Conservation (phyloP, 2,888 invertebrate species). For the Dryobotodes eremita region DNA sequence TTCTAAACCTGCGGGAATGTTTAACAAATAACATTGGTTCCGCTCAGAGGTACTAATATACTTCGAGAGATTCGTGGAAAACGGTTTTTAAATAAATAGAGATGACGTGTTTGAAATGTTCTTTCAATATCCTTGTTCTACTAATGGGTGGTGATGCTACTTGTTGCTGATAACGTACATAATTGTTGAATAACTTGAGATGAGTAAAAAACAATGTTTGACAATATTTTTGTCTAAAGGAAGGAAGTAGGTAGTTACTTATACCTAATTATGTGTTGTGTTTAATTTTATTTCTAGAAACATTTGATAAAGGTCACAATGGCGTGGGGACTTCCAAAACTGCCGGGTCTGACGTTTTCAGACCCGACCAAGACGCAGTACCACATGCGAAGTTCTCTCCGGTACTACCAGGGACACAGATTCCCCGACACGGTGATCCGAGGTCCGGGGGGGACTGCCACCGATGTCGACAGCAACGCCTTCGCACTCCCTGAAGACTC, state of each 20-base stretch:
- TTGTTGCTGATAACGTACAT: background rate
- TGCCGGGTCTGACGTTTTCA: slow-evolving; percentile 93
- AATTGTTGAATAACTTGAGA: background rate
- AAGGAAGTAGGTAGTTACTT: no score
- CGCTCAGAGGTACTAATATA: slow-evolving; percentile 23
- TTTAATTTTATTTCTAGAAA: background rate
- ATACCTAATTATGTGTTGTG: background rate
- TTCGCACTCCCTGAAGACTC: slow-evolving; percentile 89
- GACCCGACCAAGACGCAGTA: slow-evolving; percentile 92
- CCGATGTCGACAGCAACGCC: slow-evolving; percentile 91
- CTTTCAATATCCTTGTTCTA: background rate
- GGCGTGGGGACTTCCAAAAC: slow-evolving; percentile 92
- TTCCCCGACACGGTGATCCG: slow-evolving; percentile 89
- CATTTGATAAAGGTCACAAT: slow-evolving; percentile 67
- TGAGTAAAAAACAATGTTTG: background rate
- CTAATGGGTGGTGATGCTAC: background rate
- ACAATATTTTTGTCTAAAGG: background rate
- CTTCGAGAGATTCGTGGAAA: background rate
- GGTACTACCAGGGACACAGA: slow-evolving; percentile 92
- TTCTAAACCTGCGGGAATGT: slow-evolving; percentile 38
- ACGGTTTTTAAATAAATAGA: background rate
- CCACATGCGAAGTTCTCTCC: slow-evolving; percentile 92
- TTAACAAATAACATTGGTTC: slow-evolving; percentile 48
- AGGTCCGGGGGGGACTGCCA: slow-evolving; percentile 91
- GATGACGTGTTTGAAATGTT: background rate